A percentile compares a stretch with the other conserved stretches of the same genome.
Conservation (phyloP, 2,113 vertebrate species). For the Mustelus asterias region DNA sequence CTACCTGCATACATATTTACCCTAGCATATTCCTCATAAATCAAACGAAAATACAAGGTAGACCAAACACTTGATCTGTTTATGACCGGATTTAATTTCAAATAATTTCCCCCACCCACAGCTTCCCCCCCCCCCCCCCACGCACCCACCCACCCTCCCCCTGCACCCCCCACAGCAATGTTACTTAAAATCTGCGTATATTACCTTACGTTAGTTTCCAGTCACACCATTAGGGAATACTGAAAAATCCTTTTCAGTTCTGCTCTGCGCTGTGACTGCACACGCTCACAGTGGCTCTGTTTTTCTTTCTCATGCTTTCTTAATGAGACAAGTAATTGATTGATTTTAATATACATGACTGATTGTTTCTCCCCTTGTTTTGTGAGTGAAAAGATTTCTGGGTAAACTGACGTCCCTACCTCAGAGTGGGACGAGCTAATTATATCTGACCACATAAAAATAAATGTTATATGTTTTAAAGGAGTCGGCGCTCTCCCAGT, state of each 20-base stretch:
- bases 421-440: slow-evolving; percentile 33
- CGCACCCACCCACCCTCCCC: too few relatives aligned
- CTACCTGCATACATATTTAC: not conserved
- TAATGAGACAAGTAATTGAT: slow-evolving; percentile 52
- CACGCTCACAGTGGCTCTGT: slow-evolving; percentile 36
- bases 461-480: slow-evolving; percentile 33
- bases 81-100: not conserved
- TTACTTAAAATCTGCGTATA: slow-evolving; percentile 11
- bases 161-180: not conserved
- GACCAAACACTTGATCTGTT: not conserved
- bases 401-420: slow-evolving; percentile 34
- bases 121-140: too few relatives aligned
- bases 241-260: slow-evolving; percentile 34
- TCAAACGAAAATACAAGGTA: not conserved
- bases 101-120: not conserved
- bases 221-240: slow-evolving; percentile 33
- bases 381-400: slow-evolving; percentile 36
- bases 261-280: slow-evolving; percentile 30
- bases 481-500: not conserved
- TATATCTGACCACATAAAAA: slow-evolving; percentile 36
- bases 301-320: slow-evolving; percentile 40
- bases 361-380: slow-evolving; percentile 32
- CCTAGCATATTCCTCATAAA: not conserved
- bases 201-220: slow-evolving; percentile 32
- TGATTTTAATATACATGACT: slow-evolving; percentile 38